Conservation (phyloP, 2,797 vertebrate species). For the Cetoscarus ocellatus region DNA sequence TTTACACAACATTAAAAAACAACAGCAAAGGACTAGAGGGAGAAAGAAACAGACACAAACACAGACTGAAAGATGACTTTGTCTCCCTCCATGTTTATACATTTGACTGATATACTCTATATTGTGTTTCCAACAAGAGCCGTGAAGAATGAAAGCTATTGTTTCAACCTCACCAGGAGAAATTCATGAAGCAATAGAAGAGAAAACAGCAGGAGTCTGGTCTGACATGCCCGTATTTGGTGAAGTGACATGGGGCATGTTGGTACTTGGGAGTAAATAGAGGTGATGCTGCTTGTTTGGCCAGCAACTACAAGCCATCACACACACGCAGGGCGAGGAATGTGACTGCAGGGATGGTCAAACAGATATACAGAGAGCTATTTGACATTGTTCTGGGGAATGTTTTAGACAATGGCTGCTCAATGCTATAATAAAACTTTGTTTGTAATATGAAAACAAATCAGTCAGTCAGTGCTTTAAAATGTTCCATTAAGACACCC, state of each 20-base stretch:
- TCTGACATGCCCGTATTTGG: slow-evolving; percentile 47
- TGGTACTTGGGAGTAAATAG: slow-evolving; percentile 56
- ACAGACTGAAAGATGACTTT: neutral
- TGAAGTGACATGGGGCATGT: slow-evolving; percentile 52
- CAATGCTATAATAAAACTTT: neutral
- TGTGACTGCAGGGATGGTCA: slow-evolving; percentile 31
- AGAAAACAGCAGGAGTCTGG: slow-evolving; percentile 18
- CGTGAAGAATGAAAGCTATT: slow-evolving; percentile 21
- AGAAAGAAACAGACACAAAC: neutral
- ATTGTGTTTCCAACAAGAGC: slow-evolving; percentile 6
- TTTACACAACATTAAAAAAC: neutral
- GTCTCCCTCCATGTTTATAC: slow-evolving; percentile 8
- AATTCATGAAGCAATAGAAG: slow-evolving; percentile 19
- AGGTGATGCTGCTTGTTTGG: slow-evolving; percentile 49
- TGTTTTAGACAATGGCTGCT: slow-evolving; percentile 16
- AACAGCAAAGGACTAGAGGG: neutral
- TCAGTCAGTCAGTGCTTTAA: neutral
- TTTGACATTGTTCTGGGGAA: neutral
- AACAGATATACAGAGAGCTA: neutral
- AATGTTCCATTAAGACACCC: neutral
- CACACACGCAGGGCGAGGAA: slow-evolving; percentile 41
- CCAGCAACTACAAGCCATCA: slow-evolving; percentile 36
- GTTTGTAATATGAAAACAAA: slow-evolving; percentile 6
- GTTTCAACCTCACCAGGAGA: slow-evolving; percentile 25
- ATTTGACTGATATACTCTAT: neutral